Conservation (phyloP, 2,113 vertebrate species). For the Natator depressus region DNA sequence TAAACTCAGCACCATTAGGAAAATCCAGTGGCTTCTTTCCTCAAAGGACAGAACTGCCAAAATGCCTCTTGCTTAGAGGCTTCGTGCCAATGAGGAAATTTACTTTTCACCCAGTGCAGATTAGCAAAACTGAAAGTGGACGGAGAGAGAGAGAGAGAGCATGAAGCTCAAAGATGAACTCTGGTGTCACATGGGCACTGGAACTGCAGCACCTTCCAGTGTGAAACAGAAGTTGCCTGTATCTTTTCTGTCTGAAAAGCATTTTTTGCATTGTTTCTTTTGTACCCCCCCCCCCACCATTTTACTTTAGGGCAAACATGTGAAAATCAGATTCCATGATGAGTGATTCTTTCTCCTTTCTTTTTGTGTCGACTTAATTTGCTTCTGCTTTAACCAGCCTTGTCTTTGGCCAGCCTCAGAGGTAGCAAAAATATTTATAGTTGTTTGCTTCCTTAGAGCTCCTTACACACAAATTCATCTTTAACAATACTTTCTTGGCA, state of each 20-base stretch:
- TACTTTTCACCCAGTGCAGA: background rate
- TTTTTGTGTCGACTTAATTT: background rate
- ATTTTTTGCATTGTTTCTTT: background rate
- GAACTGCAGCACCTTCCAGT: background rate
- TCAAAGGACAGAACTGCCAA: conserved; percentile 31
- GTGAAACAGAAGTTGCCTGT: background rate
- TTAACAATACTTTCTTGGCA: background rate
- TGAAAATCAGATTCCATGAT: background rate
- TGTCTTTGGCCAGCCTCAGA: background rate
- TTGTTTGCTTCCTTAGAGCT: background rate
- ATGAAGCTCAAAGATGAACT: background rate
- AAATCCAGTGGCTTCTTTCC: background rate
- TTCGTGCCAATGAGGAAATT: conserved; percentile 15
- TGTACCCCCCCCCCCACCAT: background rate
- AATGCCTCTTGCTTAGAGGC: background rate
- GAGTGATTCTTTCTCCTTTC: background rate
- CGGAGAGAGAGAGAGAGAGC: background rate
- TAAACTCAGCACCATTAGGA: background rate
- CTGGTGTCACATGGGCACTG: background rate
- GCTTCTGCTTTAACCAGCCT: background rate
- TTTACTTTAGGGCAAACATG: background rate
- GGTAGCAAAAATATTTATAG: background rate
- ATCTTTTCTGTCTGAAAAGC: background rate
- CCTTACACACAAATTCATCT: background rate
- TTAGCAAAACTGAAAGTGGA: background rate